Conservation (phyloP, 2,888 invertebrate species). For the Geotrupes spiniger region DNA sequence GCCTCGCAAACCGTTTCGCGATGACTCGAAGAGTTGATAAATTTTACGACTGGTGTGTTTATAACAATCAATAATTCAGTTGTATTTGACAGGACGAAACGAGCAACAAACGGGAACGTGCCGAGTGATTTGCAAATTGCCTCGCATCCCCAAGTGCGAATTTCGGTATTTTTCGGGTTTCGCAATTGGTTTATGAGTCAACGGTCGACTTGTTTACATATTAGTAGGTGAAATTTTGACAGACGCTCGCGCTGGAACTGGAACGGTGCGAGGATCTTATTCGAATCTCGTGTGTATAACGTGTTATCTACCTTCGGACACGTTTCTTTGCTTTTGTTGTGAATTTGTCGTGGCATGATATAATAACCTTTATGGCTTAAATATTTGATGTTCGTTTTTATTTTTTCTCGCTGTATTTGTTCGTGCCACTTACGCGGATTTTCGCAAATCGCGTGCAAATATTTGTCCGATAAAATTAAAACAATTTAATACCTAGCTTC, state of each 20-base stretch:
- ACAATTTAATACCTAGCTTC: no score
- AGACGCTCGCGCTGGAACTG: no score
- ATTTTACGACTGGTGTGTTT: constrained; percentile 20
- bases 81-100: constrained; percentile 36
- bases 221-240: constrained; percentile 14
- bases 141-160: neutral
- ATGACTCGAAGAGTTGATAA: constrained; percentile 6
- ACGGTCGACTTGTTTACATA: constrained; percentile 19
- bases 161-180: neutral
- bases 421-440: no score
- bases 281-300: constrained; percentile 9
- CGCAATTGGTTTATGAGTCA: constrained; percentile 16
- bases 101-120: constrained; percentile 30
- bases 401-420: no score
- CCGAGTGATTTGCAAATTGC: constrained; percentile 23
- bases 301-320: constrained; percentile 16
- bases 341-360: constrained; percentile 1
- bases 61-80: constrained; percentile 39
- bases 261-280: neutral
- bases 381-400: no score
- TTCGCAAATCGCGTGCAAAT: no score
- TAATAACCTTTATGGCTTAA: no score
- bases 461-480: no score
- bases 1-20: neutral
- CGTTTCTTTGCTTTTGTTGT: no score